phyloP scores from a whole-genome alignment of 2,797 vertebrate genomes.

The Phalanger gymnotis region DNA sequence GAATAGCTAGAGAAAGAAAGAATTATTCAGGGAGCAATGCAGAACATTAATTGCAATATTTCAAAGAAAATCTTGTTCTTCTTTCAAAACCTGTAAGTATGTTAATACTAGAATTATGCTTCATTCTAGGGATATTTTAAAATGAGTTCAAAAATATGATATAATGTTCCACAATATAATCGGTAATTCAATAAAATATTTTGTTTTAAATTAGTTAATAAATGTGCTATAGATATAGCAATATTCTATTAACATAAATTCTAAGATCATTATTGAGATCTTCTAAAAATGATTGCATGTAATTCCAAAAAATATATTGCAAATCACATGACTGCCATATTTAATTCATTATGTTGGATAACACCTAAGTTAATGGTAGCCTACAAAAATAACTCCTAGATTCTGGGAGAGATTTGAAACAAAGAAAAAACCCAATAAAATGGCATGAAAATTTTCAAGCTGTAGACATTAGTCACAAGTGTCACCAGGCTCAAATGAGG shows the following conservation, averaged over 20 bases:
- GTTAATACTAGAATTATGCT: constrained; percentile 69
- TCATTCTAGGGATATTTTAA: constrained; percentile 75
- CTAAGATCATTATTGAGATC: constrained; percentile 77
- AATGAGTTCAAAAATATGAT: constrained; percentile 67
- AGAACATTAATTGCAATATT: constrained; percentile 63
- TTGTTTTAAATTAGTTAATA: constrained; percentile 72
- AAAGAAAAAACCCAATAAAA: constrained; percentile 58
- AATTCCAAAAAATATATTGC: constrained; percentile 79
- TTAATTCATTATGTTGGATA: constrained; percentile 72
- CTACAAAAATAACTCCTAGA: constrained; percentile 45
- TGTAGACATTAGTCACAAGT: constrained; percentile 1
- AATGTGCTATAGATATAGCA: constrained; percentile 76
- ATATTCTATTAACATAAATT: constrained; percentile 81
- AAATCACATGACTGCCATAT: constrained; percentile 67
- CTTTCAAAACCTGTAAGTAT: constrained; percentile 43
- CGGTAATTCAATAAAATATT: constrained; percentile 73
- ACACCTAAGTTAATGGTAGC: constrained; percentile 59
- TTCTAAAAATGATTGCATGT: constrained; percentile 82
- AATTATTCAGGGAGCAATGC: constrained; percentile 26
- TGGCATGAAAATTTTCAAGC: constrained; percentile 31
- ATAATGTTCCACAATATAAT: constrained; percentile 70
- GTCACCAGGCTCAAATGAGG: constrained; percentile 38
- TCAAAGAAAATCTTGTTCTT: constrained; percentile 61
- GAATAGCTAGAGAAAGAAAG: constrained; percentile 46
- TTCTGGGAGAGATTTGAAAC: constrained; percentile 16